Conservation (phyloP, 2,113 vertebrate genomes). For the Pituophis catenifer region DNA sequence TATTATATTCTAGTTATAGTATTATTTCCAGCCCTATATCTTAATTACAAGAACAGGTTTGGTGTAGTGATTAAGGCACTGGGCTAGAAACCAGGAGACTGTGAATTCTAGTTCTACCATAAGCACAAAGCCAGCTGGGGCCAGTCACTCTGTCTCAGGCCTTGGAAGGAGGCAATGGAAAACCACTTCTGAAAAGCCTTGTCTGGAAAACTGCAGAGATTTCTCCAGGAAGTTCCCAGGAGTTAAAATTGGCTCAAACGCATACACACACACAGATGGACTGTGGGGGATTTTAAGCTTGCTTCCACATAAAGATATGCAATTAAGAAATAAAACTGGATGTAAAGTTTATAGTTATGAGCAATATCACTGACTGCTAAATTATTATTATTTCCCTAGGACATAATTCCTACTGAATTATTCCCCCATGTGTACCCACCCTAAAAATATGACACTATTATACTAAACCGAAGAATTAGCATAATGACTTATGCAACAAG, state of each 20-base stretch:
- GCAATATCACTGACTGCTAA: background rate
- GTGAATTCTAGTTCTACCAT: background rate
- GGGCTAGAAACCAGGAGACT: background rate
- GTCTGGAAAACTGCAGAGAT: background rate
- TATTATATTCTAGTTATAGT: background rate
- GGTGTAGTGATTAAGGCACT: background rate
- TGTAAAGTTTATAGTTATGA: background rate
- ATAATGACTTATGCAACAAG: background rate
- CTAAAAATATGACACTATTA: background rate
- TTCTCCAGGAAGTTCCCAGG: background rate
- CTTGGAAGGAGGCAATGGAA: background rate
- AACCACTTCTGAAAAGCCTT: background rate
- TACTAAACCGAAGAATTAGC: background rate
- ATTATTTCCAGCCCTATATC: background rate
- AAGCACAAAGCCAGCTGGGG: background rate
- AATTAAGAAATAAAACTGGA: background rate
- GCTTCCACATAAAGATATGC: background rate
- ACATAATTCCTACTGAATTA: background rate
- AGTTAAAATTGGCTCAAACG: background rate
- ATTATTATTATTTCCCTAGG: background rate
- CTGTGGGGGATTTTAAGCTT: rapidly evolving
- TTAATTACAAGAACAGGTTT: background rate
- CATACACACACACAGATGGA: background rate
- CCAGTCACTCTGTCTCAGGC: background rate
- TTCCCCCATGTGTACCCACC: background rate